Base-by-base conservation (phyloP, 1,140 invertebrate genomes). In the Centruroides vittatus region DNA sequence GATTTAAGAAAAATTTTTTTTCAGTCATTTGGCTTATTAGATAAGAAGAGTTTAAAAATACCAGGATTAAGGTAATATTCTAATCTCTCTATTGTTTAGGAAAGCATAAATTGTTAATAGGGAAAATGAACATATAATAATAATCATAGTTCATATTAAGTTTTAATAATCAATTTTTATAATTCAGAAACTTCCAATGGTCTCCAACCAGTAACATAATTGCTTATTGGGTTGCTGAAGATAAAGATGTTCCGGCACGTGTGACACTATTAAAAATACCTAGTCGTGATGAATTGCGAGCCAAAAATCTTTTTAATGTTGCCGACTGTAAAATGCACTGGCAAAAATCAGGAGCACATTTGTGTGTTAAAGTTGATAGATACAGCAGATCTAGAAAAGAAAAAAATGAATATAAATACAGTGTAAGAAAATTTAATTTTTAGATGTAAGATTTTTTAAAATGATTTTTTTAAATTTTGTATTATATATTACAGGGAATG, bases 241-340 rank as follows among this genome's bases (percentile, higher is more conserved):
- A 97, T 69, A 91, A 93, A 72, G 88, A 82, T 73, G 89, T 76
- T 3, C 79, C 79, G 49, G 78, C 79, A 13, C 71, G 79, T 62
- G 78, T 81, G 5, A 74, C 72, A 11, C 67, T 81, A 4, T 70
- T 78, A 55, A 74, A 75, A 58, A 75, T 73, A 73, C 81, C 78
- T 54, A 82, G 80, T 57, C 85, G 90, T 51, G 84, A 82, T 64
- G 94, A 98, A 79, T 84, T 88, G n/a, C 83, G 95, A 69, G 89
- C 92, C 56, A 96, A 97, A 70, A 98, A 98, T 74, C 78, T 99
- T 41, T 99, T 99, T 79, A 97, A 91, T 68, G 96, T 99, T 0
- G 90, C 93, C 9, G 93, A 98, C 68, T 98, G 94, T 76, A 95
- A 95, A 70, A 93, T 99, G 71, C 93, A 94, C 73, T 99, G 97